Base-by-base conservation (phyloP, 2,797 vertebrate species). In the Peromyscus aztecus region DNA sequence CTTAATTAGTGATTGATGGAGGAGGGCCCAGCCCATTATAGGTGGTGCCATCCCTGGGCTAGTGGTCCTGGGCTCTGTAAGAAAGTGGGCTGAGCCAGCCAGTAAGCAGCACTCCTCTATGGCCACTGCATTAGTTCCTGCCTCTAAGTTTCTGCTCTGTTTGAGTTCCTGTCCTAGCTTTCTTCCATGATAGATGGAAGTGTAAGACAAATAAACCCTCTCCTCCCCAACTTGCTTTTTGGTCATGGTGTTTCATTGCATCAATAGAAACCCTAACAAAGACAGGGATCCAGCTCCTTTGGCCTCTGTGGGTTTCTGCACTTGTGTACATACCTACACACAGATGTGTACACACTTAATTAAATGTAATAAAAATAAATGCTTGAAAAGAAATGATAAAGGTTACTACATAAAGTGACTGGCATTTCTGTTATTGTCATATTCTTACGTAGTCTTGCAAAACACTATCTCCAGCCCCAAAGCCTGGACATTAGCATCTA, bases 371-470 rank as follows among this genome's bases (percentile, higher is more conserved):
- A n/a, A 49, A 52, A 46, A 85, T 24, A 49, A 34, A 49, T n/a
- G 49, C 49, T n/a, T 67, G 43, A 21, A 46, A 84, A 84, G 40
- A 84, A 84, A 84, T 21, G 27, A 63, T 83, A 92, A 94, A 31
- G 43, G 14, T 52, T 69, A 78, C 37, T 82, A 92, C 13, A 71
- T 14, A 95, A 95, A 65, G 14, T 89, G 27, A 63, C 13, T 55
- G 29, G 24, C 90, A 84, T 63, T 80, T 93, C 21, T 93, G 87
- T 67, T 93, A 71, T 14, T 80, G 19, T 29, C 55, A 90, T 52
- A 80, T 46, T 90, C 24, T 88, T 80, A 40, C 16, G 88, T 34
- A 73, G 76, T 78, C 61, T 83, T 92, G 34, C 21, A 34, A 46
- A 76, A 85, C 67, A 55, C n/a, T 43, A 82, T 52, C 73, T 73